Evolutionary conservation across 2,888 invertebrate species (phyloP), one percentile per base, ranked within the genome.

Genomic region (Marronus borbonicus): DNA sequence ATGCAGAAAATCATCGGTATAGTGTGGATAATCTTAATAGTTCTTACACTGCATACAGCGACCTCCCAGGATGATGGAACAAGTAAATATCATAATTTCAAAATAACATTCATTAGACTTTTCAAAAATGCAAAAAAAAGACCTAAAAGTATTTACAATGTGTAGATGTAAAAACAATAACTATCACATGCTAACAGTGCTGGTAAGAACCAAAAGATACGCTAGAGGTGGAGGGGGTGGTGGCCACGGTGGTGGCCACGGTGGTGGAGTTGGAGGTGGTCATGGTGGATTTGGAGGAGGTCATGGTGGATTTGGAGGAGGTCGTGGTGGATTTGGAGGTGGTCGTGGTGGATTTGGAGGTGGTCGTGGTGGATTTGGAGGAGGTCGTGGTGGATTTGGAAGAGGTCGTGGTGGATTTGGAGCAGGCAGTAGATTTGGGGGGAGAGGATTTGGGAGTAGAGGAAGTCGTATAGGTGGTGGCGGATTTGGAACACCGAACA

Each of bases 241-340:
- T 20, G 58, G 58, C 8, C n/a, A 17, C 58, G 66, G 66, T 17
- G 44, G 66, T 65, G 65, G 65, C 1, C 2, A 2, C 2, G 24
- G 24, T 24, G 76, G 76, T 12, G 65, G 65, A 2, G 76, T 58
- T 55, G 76, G 76, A 31, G 76, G 76, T 7, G 65, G 65, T 10
- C 66, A 39, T 55, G 76, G 76, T 1, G 76, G 76, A 5, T 76
- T 65, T n/a, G 66, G 76, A 17, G 76, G 76, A 4, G 76, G 76
- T 5, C 50, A 17, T 55, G 76, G 76, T 31, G 76, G 76, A 39
- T 76, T 65, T 76, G 76, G 64, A 3, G 76, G 65, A 12, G 17
- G 17, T 17, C 17, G 17, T 17, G 17, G 17, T 17, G 17, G 17
- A 17, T 17, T 17, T 17, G 17, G 17, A 17, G 17, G 17, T 0